Conservation (phyloP, 2,113 vertebrate genomes). For the Nycticryphes semicollaris region DNA sequence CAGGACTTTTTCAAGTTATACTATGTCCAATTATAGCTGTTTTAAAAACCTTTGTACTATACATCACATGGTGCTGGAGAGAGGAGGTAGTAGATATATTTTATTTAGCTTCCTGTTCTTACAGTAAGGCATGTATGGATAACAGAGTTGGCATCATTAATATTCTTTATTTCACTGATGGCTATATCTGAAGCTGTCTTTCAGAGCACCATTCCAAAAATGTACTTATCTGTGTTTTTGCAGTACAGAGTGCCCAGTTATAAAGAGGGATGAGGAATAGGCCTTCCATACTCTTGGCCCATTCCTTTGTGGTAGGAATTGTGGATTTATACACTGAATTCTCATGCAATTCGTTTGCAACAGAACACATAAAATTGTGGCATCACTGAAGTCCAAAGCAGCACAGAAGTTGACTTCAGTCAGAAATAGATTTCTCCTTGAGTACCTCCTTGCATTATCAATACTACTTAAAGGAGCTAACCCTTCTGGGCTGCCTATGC, state of each 20-base stretch:
- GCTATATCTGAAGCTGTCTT: not conserved
- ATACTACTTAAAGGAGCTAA: not conserved
- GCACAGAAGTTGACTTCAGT: not conserved
- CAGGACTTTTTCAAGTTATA: constrained; percentile 50
- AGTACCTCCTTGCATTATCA: not conserved
- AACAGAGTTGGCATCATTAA: not conserved
- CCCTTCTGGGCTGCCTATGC: not conserved
- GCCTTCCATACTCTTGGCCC: not conserved
- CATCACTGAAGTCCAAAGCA: not conserved
- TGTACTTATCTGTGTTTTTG: not conserved
- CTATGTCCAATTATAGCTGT: constrained; percentile 61
- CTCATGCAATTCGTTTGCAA: not conserved
- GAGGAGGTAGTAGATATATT: not conserved
- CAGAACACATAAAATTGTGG: not conserved
- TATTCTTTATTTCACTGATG: not conserved
- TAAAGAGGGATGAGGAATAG: not conserved
- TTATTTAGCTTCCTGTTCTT: constrained; percentile 20
- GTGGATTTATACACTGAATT: not conserved
- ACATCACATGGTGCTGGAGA: constrained; percentile 14
- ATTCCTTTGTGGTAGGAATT: not conserved
- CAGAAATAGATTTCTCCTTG: not conserved
- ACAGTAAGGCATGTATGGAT: constrained; percentile 46
- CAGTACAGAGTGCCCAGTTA: not conserved
- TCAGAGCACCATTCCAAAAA: not conserved
- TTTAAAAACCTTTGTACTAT: constrained; percentile 67